Conservation (phyloP, 2,888 invertebrate species). For the Julus scandinavius region DNA sequence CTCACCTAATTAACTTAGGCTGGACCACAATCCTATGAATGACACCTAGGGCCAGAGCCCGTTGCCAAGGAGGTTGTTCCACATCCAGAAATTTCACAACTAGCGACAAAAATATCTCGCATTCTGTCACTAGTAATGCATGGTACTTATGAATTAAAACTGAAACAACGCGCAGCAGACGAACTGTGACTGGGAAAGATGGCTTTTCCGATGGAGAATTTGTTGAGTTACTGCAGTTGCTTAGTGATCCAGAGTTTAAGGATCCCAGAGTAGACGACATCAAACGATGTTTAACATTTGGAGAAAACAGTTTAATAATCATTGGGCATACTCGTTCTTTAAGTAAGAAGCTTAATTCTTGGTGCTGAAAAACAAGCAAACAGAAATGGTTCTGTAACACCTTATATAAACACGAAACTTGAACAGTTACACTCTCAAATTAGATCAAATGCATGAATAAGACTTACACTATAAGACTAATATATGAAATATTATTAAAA, state of each 20-base stretch:
- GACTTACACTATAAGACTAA: too few relatives aligned
- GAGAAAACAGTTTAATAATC: conserved; percentile 98
- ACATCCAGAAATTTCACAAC: conserved; percentile 97
- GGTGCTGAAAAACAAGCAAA: conserved; percentile 73
- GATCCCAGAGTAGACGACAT: conserved; percentile 21
- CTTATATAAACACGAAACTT: too few relatives aligned
- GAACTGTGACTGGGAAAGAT: conserved; percentile 96
- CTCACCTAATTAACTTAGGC: conserved; percentile 79
- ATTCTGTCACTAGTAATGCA: conserved; percentile 91
- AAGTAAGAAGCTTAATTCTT: conserved; percentile 91
- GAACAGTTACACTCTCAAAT: too few relatives aligned
- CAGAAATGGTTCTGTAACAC: background rate
- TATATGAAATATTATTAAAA: too few relatives aligned
- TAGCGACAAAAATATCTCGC: conserved; percentile 96
- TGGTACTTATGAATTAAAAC: conserved; percentile 95
- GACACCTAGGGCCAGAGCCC: conserved; percentile 94
- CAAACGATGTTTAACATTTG: conserved; percentile 93
- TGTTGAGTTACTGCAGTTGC: background rate
- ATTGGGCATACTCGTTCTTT: conserved; percentile 98
- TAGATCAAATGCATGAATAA: too few relatives aligned
- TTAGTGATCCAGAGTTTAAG: background rate
- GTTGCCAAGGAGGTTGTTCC: conserved; percentile 96
- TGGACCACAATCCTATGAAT: conserved; percentile 93
- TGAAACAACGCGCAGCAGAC: conserved; percentile 90
- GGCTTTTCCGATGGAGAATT: conserved; percentile 82